Base-by-base conservation (phyloP, 1,140 invertebrate genomes). In the Aphelinus atriplicis region DNA sequence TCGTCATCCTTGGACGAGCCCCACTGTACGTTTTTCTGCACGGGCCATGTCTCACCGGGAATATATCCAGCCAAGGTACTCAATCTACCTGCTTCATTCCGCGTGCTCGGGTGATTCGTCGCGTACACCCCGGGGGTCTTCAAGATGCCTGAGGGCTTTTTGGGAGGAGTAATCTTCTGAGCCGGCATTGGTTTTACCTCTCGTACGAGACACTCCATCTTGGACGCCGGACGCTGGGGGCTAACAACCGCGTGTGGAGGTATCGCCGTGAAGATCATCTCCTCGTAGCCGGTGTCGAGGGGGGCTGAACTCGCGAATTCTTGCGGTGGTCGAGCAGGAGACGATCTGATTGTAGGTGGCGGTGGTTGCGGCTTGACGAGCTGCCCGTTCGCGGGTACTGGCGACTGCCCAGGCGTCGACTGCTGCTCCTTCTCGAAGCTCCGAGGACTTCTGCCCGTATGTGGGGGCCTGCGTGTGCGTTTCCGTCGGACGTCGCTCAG, bases 401-500 rank as follows among this genome's bases (percentile, higher is more conserved):
- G 51, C 78, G 77, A 55, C 57, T 64, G 78, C 72, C 10, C 56
- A 56, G 68, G 65, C 56, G 4, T 73, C 26, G 26, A 26, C 26
- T 26, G 26, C 63, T 64, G 78, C 74, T 81, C 81, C 78, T 86
- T 84, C 67, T 80, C 80, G 72, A 79, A 75, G 73, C 84, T 81
- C 62, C 83, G 80, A 65, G 84, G 81, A 78, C 85, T 85, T 81
- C 85, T 87, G 77, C 83, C 82, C 79, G 85, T 81, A 81, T 86
- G 86, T 75, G 85, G 79, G 78, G 85, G 81, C 80, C 85, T 87
- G 78, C 85, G 85, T 71, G 85, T 83, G 48, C 86, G 85, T 77
- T 86, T 87, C 82, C 82, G 87, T 83, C 87, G 83, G 82, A 89
- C 80, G 79, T 89, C 84, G 75, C 81, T 82, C 83, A 86, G 80